phyloP scores from a whole-genome alignment of 2,888 invertebrate species.

The Gonocerus acuteangulatus region DNA sequence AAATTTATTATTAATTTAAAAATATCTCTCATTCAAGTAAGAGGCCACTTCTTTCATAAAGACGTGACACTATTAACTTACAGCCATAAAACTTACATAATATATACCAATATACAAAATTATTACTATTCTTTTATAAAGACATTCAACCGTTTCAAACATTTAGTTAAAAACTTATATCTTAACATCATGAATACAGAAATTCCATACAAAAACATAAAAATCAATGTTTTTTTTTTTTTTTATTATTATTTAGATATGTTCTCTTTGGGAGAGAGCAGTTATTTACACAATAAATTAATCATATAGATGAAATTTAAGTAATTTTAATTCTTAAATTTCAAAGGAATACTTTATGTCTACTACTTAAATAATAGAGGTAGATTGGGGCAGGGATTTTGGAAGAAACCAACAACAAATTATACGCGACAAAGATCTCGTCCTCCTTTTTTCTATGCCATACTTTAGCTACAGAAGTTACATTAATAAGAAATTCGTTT shows the following conservation, averaged over 20 bases:
- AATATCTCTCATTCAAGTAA: constrained; percentile 14
- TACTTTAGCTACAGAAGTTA: constrained; percentile 5
- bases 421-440: not conserved
- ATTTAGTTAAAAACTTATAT: constrained; percentile 4
- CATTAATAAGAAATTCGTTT: constrained; percentile 1
- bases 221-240: constrained; percentile 11
- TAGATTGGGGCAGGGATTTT: constrained; percentile 1
- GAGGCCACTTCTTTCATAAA: constrained; percentile 1
- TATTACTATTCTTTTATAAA: constrained; percentile 7
- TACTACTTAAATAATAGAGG: constrained; percentile 10
- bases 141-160: constrained; percentile 17
- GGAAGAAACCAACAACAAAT: constrained; percentile 11
- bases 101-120: constrained; percentile 14
- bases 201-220: constrained; percentile 18
- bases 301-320: constrained; percentile 5
- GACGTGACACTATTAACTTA: constrained; percentile 5
- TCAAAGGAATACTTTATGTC: not conserved
- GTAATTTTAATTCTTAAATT: not conserved
- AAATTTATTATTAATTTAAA: constrained; percentile 9
- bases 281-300: constrained; percentile 21
- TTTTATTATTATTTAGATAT: constrained; percentile 2
- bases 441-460: not conserved
- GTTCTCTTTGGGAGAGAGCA: not conserved
- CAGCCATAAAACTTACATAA: constrained; percentile 6
- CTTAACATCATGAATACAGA: not conserved